Conservation (phyloP, 2,113 vertebrate genomes). For the Brienomyrus longianalis region DNA sequence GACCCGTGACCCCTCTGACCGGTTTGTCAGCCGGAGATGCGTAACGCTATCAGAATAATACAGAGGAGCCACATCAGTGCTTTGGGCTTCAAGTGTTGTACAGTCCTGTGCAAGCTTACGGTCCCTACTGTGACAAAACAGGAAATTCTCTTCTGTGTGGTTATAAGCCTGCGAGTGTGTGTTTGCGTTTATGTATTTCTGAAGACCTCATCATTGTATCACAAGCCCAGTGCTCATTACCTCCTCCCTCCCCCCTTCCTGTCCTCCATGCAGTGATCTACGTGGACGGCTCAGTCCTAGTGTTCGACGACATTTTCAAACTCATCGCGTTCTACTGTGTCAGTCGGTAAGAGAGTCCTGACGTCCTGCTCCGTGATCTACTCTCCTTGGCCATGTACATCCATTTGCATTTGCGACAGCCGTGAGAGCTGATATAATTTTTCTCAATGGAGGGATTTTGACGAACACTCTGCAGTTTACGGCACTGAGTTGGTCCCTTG, state of each 20-base stretch:
- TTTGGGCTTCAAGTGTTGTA: neutral
- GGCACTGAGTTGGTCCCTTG: neutral
- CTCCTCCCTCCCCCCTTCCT: neutral
- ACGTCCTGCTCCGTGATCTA: neutral
- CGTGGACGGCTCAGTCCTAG: constrained; percentile 81
- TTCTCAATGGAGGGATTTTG: neutral
- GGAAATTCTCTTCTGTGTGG: neutral
- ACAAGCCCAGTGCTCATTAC: neutral
- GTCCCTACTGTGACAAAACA: neutral
- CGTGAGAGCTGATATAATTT: neutral
- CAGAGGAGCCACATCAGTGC: too few relatives aligned
- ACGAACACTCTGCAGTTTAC: neutral
- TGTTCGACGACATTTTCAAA: constrained; percentile 93
- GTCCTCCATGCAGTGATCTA: constrained; percentile 65
- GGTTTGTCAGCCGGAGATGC: neutral
- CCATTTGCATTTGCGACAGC: neutral
- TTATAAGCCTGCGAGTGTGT: neutral
- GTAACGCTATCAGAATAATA: neutral
- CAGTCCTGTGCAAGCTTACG: neutral
- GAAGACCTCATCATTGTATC: neutral
- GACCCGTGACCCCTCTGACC: neutral
- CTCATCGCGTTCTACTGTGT: constrained; percentile 85
- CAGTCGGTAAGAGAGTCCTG: constrained; percentile 71
- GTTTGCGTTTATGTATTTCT: neutral
- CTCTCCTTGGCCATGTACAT: neutral